Evolutionary conservation across 2,888 invertebrate species (phyloP), one percentile per base, ranked within the genome.

Genomic region (Eulithis testata): DNA sequence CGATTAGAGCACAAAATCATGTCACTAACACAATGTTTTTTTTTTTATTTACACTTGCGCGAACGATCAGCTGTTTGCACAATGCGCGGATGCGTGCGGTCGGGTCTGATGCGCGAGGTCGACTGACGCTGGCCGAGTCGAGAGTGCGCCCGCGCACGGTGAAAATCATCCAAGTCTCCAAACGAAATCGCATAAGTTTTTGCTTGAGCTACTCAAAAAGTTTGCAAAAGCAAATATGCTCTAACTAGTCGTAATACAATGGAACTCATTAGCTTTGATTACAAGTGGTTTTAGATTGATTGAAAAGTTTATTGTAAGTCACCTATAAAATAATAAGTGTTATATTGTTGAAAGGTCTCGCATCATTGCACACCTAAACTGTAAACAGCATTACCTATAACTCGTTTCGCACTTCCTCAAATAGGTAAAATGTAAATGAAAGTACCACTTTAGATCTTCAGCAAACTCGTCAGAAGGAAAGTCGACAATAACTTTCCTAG

Each of bases 1-100:
- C 91, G 84, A 89, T 84, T 80, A 78, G 76, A 84, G 81, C 92
- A 93, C 92, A 87, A 79, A 91, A 91, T 83, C 91, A 92, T 91
- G 86, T 89, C 92, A 93, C 92, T 90, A 81, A 86, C 91, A 91
- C 91, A 86, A 84, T 80, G 77, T 83, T 78, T 58, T 63, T 78
- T 58, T 63, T 63, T 67, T 81, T 77, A 77, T 80, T 78, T 78
- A 78, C 80, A 83, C 82, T 80, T 77, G 79, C 82, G 81, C 81
- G 80, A 70, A 78, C 76, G 77, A 76, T 73, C 75, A 70, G 75
- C 73, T 72, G 75, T 72, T 79, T 64, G 66, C 56, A 59, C 57
- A 72, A 57, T 60, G 66, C 66, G 67, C 68, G 66, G 65, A 67
- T 65, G 78, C 83, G 82, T 74, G 75, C 83, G 73, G 63, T 73